A percentile compares a stretch with the other conserved stretches of the same genome.
Conservation (phyloP, 2,113 vertebrate species). For the Pygoscelis antarcticus region DNA sequence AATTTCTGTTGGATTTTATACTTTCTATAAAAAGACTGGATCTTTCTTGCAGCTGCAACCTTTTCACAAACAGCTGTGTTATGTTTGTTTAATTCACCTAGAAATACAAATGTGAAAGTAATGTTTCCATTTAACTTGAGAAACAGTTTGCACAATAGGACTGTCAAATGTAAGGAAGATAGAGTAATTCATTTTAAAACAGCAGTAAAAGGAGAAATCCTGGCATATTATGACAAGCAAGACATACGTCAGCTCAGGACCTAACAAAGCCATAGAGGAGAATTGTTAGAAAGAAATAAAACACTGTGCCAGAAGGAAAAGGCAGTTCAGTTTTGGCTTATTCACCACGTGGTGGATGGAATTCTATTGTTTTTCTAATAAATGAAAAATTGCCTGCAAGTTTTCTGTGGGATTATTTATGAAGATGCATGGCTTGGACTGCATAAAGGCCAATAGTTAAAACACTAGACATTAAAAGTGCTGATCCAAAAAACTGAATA, state of each 20-base stretch:
- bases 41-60: conserved; percentile 5
- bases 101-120: conserved; percentile 11
- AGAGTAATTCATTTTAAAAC: not conserved
- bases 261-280: not conserved
- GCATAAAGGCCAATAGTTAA: not conserved
- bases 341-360: not conserved
- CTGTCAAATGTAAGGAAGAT: not conserved
- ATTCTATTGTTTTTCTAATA: not conserved
- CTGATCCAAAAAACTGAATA: not conserved
- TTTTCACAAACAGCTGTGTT: conserved; percentile 21
- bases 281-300: not conserved
- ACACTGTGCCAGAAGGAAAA: not conserved
- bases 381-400: not conserved
- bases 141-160: not conserved
- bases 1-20: not conserved
- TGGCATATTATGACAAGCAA: not conserved
- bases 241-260: not conserved
- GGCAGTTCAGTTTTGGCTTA: not conserved
- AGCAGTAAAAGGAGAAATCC: not conserved
- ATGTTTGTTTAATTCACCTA: conserved; percentile 4
- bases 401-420: not conserved
- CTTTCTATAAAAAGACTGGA: conserved; percentile 25
- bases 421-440: not conserved
- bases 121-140: not conserved
- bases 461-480: not conserved